These are phyloP conservation scores for Luidia sarsii DNA, from an alignment of 53 echinoderm and acorn worm genomes.

Conservation along the genomic window DNA sequence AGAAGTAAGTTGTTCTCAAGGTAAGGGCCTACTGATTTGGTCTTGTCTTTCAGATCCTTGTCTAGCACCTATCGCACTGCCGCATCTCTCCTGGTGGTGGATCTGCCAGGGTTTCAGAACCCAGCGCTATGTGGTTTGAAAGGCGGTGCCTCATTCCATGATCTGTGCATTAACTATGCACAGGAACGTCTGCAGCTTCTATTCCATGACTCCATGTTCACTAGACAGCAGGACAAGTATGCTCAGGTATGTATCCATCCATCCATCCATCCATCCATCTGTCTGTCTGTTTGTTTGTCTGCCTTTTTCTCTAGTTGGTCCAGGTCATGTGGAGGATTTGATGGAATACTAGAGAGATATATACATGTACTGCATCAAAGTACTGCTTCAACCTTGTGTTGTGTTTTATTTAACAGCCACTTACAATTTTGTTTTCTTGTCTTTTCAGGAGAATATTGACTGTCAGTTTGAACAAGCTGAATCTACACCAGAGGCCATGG, in stretches of 20 bases:
- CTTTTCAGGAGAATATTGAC: slow-evolving; percentile 92
- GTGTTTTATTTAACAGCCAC: no score
- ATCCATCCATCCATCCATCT: no score
- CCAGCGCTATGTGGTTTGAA: slow-evolving; percentile 75
- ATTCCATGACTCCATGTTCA: slow-evolving; percentile 84
- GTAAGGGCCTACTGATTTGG: background rate
- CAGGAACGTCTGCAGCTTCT: slow-evolving; percentile 87
- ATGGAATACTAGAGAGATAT: no score
- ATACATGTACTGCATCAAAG: no score
- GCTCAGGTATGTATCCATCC: no score
- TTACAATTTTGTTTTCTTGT: background rate
- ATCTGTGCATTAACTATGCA: slow-evolving; percentile 92
- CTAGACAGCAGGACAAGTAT: slow-evolving; percentile 91
- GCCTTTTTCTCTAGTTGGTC: no score
- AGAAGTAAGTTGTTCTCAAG: background rate
- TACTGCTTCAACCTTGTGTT: no score
- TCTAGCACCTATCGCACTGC: slow-evolving; percentile 81
- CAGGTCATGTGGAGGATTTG: no score
- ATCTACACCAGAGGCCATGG: slow-evolving; percentile 70
- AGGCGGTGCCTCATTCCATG: slow-evolving; percentile 82
- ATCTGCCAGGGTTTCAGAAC: slow-evolving; percentile 90
- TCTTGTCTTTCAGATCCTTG: slow-evolving; percentile 54
- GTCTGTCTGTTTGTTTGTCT: no score
- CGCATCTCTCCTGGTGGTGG: slow-evolving; percentile 83
- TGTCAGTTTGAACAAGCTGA: slow-evolving; percentile 76